phyloP scores from a whole-genome alignment of 2,888 invertebrate species.

The Dione juno region DNA sequence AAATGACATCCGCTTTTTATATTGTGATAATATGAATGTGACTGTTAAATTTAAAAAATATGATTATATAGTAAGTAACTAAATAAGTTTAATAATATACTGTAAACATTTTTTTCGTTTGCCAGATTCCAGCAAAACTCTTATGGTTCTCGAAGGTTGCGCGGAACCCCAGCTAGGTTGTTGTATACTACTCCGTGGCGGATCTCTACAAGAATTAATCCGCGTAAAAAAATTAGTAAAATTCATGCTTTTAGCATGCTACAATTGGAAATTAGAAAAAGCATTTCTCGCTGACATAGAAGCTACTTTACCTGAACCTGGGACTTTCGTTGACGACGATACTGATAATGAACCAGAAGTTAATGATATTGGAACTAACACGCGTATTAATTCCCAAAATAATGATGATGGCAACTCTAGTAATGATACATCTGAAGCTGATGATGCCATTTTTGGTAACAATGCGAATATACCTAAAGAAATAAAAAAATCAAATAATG shows the following conservation, averaged over 20 bases:
- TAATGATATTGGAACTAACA: conserved; percentile 35
- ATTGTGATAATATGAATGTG: too few species aligned
- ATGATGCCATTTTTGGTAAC: conserved; percentile 44
- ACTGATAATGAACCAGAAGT: conserved; percentile 36
- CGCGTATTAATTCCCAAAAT: conserved; percentile 26
- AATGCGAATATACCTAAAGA: conserved; percentile 30
- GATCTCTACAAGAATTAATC: conserved; percentile 87
- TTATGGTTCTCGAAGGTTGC: conserved; percentile 97
- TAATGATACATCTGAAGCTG: conserved; percentile 44
- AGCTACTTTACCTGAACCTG: conserved; percentile 73
- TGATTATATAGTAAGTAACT: too few species aligned
- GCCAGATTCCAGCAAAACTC: conserved; percentile 88
- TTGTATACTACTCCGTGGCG: conserved; percentile 93
- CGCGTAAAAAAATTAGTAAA: conserved; percentile 92
- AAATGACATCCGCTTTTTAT: too few species aligned
- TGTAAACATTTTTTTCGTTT: background rate
- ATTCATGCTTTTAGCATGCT: conserved; percentile 91
- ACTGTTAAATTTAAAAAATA: too few species aligned
- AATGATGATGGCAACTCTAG: conserved; percentile 33
- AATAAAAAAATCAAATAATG: conserved; percentile 13
- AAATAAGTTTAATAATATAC: background rate
- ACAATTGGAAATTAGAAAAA: conserved; percentile 96
- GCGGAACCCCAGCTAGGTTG: conserved; percentile 92
- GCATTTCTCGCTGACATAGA: conserved; percentile 95
- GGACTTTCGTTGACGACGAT: conserved; percentile 66